A percentile compares a stretch with the other conserved stretches of the same genome.
phyloP scores from a whole-genome alignment of 1,140 invertebrate genomes.

The Mylabris phalerata region DNA sequence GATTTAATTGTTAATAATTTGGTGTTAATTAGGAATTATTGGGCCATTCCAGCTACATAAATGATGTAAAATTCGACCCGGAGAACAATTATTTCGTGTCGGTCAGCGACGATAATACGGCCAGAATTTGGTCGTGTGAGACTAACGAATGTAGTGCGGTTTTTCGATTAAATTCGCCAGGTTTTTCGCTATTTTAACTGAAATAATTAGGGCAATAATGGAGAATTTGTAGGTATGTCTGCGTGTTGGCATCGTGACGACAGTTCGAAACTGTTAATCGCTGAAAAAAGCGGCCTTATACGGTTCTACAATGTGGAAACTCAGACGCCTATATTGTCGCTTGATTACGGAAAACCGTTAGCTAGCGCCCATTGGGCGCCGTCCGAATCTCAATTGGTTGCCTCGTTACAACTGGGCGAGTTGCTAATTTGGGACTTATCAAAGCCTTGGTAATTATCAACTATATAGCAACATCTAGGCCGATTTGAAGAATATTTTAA shows the following conservation, averaged over 20 bases:
- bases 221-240: slow-evolving; percentile 42
- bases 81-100: slow-evolving; percentile 63
- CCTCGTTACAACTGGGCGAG: slow-evolving; percentile 55
- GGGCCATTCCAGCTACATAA: slow-evolving; percentile 65
- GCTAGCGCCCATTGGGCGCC: slow-evolving; percentile 65
- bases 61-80: slow-evolving; percentile 61
- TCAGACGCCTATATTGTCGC: slow-evolving; percentile 62
- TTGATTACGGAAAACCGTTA: slow-evolving; percentile 57
- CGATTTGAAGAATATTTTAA: no score
- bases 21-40: slow-evolving; percentile 47
- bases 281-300: slow-evolving; percentile 66
- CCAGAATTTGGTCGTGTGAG: slow-evolving; percentile 59
- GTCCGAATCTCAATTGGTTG: slow-evolving; percentile 54
- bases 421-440: slow-evolving; percentile 57
- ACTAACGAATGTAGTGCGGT: slow-evolving; percentile 48
- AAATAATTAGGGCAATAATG: no score
- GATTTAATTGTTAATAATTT: not conserved
- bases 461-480: no score
- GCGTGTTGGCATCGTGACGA: slow-evolving; percentile 65
- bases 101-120: slow-evolving; percentile 69
- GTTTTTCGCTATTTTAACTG: no score
- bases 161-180: slow-evolving; percentile 62
- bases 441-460: slow-evolving; percentile 46
- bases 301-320: slow-evolving; percentile 64
- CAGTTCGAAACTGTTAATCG: slow-evolving; percentile 65